Conservation (phyloP, 2,113 vertebrate species). For the Albula goreensis region DNA sequence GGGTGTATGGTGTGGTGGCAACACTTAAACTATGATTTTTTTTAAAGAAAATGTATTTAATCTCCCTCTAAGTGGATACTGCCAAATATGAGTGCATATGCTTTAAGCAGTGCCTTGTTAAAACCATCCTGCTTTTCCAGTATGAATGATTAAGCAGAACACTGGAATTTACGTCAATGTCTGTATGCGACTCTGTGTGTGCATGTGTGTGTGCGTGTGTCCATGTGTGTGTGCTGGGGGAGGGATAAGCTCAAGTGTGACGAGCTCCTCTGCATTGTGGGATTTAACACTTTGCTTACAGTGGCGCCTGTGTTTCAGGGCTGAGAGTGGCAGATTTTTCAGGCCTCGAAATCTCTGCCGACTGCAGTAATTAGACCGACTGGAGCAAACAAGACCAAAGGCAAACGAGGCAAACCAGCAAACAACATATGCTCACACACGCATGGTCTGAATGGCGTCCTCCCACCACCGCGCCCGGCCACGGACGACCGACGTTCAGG, state of each 20-base stretch:
- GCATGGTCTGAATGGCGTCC: neutral
- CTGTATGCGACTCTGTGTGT: neutral
- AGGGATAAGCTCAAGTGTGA: neutral
- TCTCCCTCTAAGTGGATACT: constrained; percentile 28
- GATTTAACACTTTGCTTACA: no score
- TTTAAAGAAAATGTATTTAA: constrained; percentile 7
- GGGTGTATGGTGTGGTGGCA: constrained; percentile 37
- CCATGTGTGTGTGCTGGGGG: constrained; percentile 17
- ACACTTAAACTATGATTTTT: constrained; percentile 30
- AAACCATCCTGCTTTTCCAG: constrained; percentile 40
- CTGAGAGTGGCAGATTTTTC: no score
- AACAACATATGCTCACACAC: constrained; percentile 23
- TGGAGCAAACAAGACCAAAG: neutral
- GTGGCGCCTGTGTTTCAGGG: no score
- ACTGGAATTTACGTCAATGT: constrained; percentile 41
- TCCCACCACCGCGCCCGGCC: neutral
- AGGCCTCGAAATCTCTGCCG: neutral
- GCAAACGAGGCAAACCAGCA: neutral
- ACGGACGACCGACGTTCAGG: constrained; percentile 63
- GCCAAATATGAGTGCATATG: constrained; percentile 43
- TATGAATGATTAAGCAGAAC: constrained; percentile 49
- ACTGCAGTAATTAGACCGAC: neutral
- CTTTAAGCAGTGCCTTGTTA: constrained; percentile 48
- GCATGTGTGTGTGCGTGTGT: constrained; percentile 25
- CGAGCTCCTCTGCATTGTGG: no score